Base-by-base conservation (phyloP, 2,797 vertebrate genomes). In the Brotula barbata region DNA sequence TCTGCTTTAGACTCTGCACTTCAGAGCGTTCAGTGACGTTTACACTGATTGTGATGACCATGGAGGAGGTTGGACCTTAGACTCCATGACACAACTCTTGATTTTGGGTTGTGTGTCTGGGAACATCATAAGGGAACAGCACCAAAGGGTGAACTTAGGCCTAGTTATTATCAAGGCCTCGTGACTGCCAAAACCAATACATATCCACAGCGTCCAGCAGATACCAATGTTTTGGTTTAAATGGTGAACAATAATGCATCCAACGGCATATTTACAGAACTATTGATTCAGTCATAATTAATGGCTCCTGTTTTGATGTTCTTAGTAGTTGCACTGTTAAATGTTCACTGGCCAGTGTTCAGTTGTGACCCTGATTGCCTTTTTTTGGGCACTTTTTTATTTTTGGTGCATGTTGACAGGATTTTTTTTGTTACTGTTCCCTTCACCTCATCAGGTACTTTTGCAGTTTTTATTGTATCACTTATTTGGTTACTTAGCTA, bases 281-380 rank as follows among this genome's bases (percentile, higher is more conserved):
- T 15, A 20, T 41, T 2, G 20, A 50, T 7, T 2, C 16, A 16
- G 14, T 41, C 37, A 25, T 61, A 22, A 22, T 39, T 7, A 22
- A n/a, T n/a, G 2, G 34, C 7, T 37, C 2, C 14, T 8, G 13
- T 36, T 61, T 31, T 65, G 42, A 8, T 12, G 31, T 40, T 0
- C 19, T 58, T 36, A 59, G 36, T 60, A 33, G 57, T 45, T 36
- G 13, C 12, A 48, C 45, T 47, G 41, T 55, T 45, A 39, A 25
- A 42, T 47, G 23, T 58, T 16, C 22, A 4, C 19, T 15, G 12
- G 14, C 17, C 46, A 25, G 1, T 22, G 19, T 51, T 41, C 22
- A 45, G 15, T 28, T 28, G 4, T 28, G 25, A 28, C 25, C 25
- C 21, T 59, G 19, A 10, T 19, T 16, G 25, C 46, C 7, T 52